Percentiles rank a stretch among this genome's conserved stretches.
These are phyloP conservation scores for Uria aalge DNA, from an alignment of 2,113 vertebrate genomes.

Conservation along the genomic window DNA sequence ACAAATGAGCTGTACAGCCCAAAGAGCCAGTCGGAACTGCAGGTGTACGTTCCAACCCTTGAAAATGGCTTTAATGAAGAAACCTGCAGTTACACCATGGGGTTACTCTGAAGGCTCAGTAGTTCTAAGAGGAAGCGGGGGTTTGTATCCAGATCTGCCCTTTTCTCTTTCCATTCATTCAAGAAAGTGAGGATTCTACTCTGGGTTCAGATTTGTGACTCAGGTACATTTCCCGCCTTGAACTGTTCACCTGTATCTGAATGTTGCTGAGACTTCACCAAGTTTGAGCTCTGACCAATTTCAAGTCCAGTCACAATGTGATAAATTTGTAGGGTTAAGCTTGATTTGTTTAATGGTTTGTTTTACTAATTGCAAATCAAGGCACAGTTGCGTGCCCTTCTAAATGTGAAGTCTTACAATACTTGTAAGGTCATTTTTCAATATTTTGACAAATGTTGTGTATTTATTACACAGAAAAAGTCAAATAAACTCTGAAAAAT, in stretches of 20 bases:
- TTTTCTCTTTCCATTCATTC: background rate
- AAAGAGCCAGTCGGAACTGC: background rate
- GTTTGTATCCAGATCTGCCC: background rate
- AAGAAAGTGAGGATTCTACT: background rate
- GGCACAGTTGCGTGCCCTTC: background rate
- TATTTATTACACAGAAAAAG: background rate
- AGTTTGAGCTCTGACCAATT: background rate
- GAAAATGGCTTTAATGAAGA: background rate
- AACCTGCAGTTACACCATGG: background rate
- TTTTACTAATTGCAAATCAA: background rate
- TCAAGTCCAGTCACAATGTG: background rate
- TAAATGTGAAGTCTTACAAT: background rate
- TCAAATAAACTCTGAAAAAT: background rate
- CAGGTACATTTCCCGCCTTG: background rate
- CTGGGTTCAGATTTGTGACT: background rate
- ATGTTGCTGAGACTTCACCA: background rate
- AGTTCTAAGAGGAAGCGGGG: background rate
- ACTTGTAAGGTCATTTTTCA: background rate
- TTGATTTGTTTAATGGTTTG: background rate
- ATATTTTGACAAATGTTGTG: background rate
- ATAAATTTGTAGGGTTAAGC: background rate
- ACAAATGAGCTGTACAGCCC: background rate
- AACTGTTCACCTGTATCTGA: background rate
- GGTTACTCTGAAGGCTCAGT: background rate
- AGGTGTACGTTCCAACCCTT: background rate